These are phyloP conservation scores for Andrena dorsata DNA, from an alignment of 2,888 invertebrate genomes.

Conservation along the genomic window DNA sequence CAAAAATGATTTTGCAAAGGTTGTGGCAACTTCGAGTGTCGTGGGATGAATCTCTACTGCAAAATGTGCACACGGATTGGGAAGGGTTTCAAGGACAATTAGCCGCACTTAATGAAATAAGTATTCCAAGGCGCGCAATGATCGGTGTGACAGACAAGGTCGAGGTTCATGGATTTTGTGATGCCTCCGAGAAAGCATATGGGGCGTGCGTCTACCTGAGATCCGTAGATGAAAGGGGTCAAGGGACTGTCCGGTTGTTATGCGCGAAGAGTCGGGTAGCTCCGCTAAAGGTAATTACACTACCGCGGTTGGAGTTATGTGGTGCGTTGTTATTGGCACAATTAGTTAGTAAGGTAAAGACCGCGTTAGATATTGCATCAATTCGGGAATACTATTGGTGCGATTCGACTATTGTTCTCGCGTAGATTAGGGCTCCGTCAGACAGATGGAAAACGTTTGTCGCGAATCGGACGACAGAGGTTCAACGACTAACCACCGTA, in stretches of 20 bases:
- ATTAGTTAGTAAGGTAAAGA: background rate
- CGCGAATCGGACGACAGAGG: background rate
- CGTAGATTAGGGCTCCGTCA: too few relatives aligned
- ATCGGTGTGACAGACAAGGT: too few relatives aligned
- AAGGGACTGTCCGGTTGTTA: background rate
- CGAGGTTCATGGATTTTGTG: conserved; percentile 19
- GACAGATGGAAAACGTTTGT: background rate
- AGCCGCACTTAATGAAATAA: background rate
- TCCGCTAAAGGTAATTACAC: background rate
- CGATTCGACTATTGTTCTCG: too few relatives aligned
- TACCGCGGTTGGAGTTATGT: conserved; percentile 21
- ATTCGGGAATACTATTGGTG: background rate
- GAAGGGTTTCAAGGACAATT: background rate
- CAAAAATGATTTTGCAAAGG: conserved; percentile 8
- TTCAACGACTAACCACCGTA: background rate
- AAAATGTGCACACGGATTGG: background rate
- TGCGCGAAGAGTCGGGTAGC: conserved; percentile 3
- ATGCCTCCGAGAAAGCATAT: conserved; percentile 18
- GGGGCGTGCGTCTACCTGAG: conserved; percentile 11
- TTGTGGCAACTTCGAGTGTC: background rate
- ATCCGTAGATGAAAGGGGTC: background rate
- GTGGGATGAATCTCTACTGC: conserved; percentile 20
- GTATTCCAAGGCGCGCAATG: background rate
- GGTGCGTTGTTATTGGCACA: background rate
- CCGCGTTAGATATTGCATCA: background rate